Evolutionary conservation across 2,797 vertebrate species (phyloP), one percentile per base, ranked within the genome.

Genomic region (Scleropages formosus): DNA sequence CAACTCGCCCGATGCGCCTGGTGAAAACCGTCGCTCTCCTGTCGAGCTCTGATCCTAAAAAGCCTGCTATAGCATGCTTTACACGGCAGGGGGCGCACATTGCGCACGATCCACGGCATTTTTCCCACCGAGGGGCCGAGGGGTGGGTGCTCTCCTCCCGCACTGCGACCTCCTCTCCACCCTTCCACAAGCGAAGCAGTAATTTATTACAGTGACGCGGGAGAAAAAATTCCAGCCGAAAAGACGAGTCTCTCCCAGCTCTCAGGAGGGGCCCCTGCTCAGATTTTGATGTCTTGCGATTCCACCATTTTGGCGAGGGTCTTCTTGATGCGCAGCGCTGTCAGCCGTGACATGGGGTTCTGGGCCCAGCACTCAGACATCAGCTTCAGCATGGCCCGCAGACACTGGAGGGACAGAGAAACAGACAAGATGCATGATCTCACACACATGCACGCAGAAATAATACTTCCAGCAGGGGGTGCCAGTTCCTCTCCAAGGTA

Each of bases 291-390:
- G 82, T 99, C 97, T 86, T 99, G 97, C 8, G 96, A 96, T 86
- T 99, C 96, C 77, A 98, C 97, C 97, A 99, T 99, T 91, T 99
- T 99, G 85, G 96, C 95, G 47, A 99, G 94, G 0, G 96, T 98
- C 89, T 99, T 99, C 94, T 99, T 99, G 81, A 99, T 95, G 80
- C 97, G 90, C 82, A 99, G 89, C 62, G 95, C 94, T 68, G 97
- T 99, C 73, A 99, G 94, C 70, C 97, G 94, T 2, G 97, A 99
- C 65, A 96, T 95, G 63, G 97, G 96, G 84, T 97, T 99, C 62
- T 93, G 93, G 73, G 97, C 95, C 97, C 97, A 99, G 86, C 97
- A 99, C 85, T 99, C 97, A 0, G 94, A 97, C 96, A 99, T 98
- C 79, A 99, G 89, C 88, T 98, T 98, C 90, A 98, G 85, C 90